Base-by-base conservation (phyloP, 2,888 invertebrate genomes). In the Spodoptera picta region DNA sequence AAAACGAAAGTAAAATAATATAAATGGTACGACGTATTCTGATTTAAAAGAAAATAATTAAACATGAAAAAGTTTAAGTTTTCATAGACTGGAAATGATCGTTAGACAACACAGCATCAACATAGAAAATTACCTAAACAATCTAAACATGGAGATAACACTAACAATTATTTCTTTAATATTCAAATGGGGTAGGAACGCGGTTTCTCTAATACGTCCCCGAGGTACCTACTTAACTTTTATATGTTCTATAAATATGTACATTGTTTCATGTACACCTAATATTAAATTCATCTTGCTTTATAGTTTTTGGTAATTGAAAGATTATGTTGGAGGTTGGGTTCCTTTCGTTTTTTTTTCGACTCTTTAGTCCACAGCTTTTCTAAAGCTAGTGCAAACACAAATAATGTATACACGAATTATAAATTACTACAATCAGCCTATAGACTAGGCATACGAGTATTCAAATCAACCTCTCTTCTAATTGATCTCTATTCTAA, bases 121-220 rank as follows among this genome's bases (percentile, higher is more conserved):
- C 65, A 73, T 69, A 57, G 67, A 65, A 53, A 70, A 73, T 72
- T 68, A 19, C 19, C 19, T 19, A 19, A 1, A 19, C 19, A 19
- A 19, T 19, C 19, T 19, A 77, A 67, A 71, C 69, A 77, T 64
- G 64, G 60, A 74, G 72, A 80, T 82, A 82, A 80, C 70, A 77
- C 72, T 83, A 82, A 77, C 77, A 80, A 73, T 82, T 80, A 81
- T 79, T 78, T 77, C 69, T 74, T 66, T 73, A 68, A 67, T 73
- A 80, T 82, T 80, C 72, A 74, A 82, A 83, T 75, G 71, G 78
- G 72, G 67, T 48, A 66, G 65, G 64, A 42, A 66, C 69, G 60
- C 52, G 60, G 63, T 56, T 69, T 57, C 56, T 60, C 51, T 60
- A 5, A 55, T 62, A 69, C 64, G 58, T 58, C 53, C 58, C 48